These are phyloP conservation scores for Drosophila acutilabella DNA, from an alignment of 2,888 invertebrate species.

Conservation along the genomic window DNA sequence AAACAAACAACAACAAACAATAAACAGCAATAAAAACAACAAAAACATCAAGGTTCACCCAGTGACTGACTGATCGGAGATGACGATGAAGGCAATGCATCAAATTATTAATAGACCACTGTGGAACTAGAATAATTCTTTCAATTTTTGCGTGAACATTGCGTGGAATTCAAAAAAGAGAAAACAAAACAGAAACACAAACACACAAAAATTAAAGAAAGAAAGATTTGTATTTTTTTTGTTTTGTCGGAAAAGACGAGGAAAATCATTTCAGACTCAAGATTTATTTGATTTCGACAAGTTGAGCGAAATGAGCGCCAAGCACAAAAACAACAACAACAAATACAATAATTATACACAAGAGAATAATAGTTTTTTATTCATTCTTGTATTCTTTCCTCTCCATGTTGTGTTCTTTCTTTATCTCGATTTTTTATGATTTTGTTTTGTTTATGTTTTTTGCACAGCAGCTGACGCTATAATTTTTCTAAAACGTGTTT, in stretches of 20 bases:
- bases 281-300: slow-evolving; percentile 67
- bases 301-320: slow-evolving; percentile 34
- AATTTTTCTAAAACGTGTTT: slow-evolving; percentile 60
- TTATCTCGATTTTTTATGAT: slow-evolving; percentile 30
- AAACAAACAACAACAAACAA: not conserved
- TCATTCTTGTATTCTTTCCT: not conserved
- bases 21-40: slow-evolving; percentile 5
- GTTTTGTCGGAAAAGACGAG: slow-evolving; percentile 39
- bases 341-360: slow-evolving; percentile 27
- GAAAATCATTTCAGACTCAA: slow-evolving; percentile 62
- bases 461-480: slow-evolving; percentile 60
- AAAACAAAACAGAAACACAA: slow-evolving; percentile 16
- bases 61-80: slow-evolving; percentile 45
- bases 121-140: slow-evolving; percentile 34
- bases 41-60: slow-evolving; percentile 15
- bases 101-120: slow-evolving; percentile 65
- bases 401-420: slow-evolving; percentile 4
- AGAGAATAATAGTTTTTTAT: slow-evolving; percentile 38
- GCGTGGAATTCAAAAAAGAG: slow-evolving; percentile 44
- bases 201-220: slow-evolving; percentile 5
- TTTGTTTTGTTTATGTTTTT: slow-evolving; percentile 56
- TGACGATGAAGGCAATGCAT: slow-evolving; percentile 59
- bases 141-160: slow-evolving; percentile 25
- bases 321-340: slow-evolving; percentile 12
- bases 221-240: too few species aligned